These are phyloP conservation scores for Lepilemur ruficaudatus DNA, from an alignment of 2,797 vertebrate genomes.

Conservation along the genomic window DNA sequence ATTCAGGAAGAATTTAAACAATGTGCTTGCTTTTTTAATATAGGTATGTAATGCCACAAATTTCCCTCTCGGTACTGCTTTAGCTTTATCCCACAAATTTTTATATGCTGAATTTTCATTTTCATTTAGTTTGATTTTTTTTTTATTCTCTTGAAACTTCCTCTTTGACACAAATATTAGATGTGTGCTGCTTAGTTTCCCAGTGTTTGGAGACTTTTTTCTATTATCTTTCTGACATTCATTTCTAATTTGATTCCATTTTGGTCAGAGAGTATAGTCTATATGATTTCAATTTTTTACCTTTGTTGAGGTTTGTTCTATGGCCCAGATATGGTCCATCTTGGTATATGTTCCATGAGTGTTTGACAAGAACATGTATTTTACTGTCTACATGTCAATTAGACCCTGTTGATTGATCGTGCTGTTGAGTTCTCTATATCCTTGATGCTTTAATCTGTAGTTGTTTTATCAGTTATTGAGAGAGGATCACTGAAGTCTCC, in stretches of 20 bases:
- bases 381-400: background rate
- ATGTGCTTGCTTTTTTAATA: background rate
- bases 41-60: background rate
- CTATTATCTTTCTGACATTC: background rate
- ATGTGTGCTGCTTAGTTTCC: background rate
- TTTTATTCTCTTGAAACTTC: background rate
- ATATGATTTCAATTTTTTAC: slow-evolving; percentile 10
- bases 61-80: background rate
- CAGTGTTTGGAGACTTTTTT: background rate
- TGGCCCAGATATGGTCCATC: background rate
- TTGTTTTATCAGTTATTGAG: background rate
- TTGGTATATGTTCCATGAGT: background rate
- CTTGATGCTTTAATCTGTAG: background rate
- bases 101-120: background rate
- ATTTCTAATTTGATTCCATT: background rate
- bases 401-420: background rate
- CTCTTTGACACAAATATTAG: background rate
- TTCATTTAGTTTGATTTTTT: background rate
- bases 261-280: background rate
- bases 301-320: slow-evolving; percentile 7
- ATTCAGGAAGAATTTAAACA: background rate
- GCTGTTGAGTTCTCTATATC: background rate
- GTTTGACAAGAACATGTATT: background rate
- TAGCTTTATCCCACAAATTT: background rate
- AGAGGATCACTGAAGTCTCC: background rate